Evolutionary conservation across 2,888 invertebrate species (phyloP), one percentile per base, ranked within the genome.

Genomic region (Mechanitis messenoides): DNA sequence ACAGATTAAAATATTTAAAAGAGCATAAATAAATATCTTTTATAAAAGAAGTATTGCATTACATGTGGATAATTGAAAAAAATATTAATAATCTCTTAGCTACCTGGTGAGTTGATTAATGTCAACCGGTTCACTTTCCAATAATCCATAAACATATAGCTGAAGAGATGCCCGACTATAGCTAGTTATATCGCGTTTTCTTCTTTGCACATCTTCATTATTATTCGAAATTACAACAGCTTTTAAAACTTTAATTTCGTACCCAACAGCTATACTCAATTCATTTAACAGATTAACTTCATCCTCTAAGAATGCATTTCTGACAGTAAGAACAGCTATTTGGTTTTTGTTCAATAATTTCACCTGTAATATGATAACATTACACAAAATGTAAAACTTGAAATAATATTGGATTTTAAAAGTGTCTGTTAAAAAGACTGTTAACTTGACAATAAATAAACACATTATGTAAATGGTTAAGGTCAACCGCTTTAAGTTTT

Each of bases 271-370:
- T 33, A 69, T 69, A 50, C 80, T 84, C 46, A 91, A 63, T 56
- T 76, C 69, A 45, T 70, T 63, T 57, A 91, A 64, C 62, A 89
- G 74, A 56, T 63, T 59, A 35, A 65, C 66, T 72, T 88, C 83
- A 61, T 89, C 80, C 67, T 91, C 86, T 64, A 88, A 69, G 68
- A 89, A 84, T 57, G 82, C 80, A 68, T 86, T 73, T 71, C 73
- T 74, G 33, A 91, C 68, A 28, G 84, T 86, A 20, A 91, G 66
- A 5, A 91, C 84, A 2, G 81, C 83, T 64, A 91, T 86, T 65
- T 90, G 80, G 61, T 77, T 75, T 47, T 76, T 69, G 56, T 85
- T 76, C 66, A 91, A 72, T 45, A 89, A 71, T 74, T 84, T 87
- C 38, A 91, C 86, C 91, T 91, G 74, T 61, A 85, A 86, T 71